A percentile compares a stretch with the other conserved stretches of the same genome.
phyloP scores from a whole-genome alignment of 2,113 vertebrate species.

The Symphodus melops region DNA sequence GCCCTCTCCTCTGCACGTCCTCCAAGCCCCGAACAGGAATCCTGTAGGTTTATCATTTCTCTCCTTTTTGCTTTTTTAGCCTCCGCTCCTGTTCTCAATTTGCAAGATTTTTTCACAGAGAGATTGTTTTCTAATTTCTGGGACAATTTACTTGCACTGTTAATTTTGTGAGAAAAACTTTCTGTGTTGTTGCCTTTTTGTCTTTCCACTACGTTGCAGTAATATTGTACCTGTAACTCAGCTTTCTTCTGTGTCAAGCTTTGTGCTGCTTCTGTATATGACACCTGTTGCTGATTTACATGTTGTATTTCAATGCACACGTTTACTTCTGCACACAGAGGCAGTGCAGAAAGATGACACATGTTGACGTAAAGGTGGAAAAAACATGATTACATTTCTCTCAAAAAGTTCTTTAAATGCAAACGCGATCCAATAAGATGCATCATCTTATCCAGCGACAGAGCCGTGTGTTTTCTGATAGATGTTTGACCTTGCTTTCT shows the following conservation, averaged over 20 bases:
- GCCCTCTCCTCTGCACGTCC: conserved; percentile 84
- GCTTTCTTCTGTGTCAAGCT: neutral
- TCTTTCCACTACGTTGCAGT: conserved; percentile 3
- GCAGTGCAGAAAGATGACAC: neutral
- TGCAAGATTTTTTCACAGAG: neutral
- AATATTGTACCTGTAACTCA: conserved; percentile 2
- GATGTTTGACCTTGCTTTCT: conserved; percentile 34
- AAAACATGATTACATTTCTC: too few species aligned
- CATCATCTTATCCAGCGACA: neutral
- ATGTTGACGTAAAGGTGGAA: too few species aligned
- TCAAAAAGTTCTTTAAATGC: neutral
- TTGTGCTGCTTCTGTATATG: conserved; percentile 11
- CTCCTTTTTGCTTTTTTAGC: neutral
- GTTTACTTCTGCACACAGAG: conserved; percentile 1
- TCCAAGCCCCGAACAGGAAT: conserved; percentile 72
- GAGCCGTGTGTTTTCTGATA: neutral
- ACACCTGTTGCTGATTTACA: conserved; percentile 25
- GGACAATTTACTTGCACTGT: too few species aligned
- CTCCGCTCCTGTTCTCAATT: neutral
- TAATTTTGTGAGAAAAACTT: neutral
- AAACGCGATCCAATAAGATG: neutral
- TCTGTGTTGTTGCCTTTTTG: neutral
- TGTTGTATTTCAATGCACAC: conserved; percentile 7
- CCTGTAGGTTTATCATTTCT: conserved; percentile 68
- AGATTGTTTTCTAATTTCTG: too few species aligned